Evolutionary conservation across 2,797 vertebrate species (phyloP), one percentile per base, ranked within the genome.

Genomic region (Limosa lapponica): DNA sequence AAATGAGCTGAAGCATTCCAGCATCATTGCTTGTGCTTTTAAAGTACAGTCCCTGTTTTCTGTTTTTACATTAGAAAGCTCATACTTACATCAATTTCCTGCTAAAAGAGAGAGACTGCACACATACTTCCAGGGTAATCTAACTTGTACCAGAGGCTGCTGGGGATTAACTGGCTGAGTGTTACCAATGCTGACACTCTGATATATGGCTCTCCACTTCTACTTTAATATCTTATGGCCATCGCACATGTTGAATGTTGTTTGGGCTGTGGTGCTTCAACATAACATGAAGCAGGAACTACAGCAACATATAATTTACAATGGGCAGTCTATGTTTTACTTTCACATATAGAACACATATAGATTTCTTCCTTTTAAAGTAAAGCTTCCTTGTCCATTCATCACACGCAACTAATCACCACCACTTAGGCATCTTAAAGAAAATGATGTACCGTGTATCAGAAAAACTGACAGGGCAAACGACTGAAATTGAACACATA

Each of bases 221-320:
- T 69, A n/a, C 66, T 90, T 96, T 87, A 91, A 96, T 90, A 74
- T 71, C 74, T 95, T 72, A 66, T 4, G 64, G 58, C 44, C 83
- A 78, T 48, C 2, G 0, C 52, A 64, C 44, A 51, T 32, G 44
- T 82, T 93, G 55, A 82, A 55, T 67, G 64, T 74, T 87, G 67
- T 91, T 93, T 54, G 46, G 72, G 74, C 85, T 94, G 79, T 54
- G 44, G 58, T 67, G 67, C 78, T 82, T 96, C 96, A 89, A 48
- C 72, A 95, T 96, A 97, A 97, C 93, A 89, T 13, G 82, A 96
- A 97, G 88, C 95, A 97, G 88, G 64, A 96, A 44, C 18, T 39
- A 57, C 12, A 70, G 83, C 78, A 93, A 92, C 36, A 74, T 58
- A 62, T 89, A 84, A 94, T 91, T 97, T 95, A 95, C 52, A 92